phyloP scores from a whole-genome alignment of 2,113 vertebrate species.

The Austrofundulus limnaeus region DNA sequence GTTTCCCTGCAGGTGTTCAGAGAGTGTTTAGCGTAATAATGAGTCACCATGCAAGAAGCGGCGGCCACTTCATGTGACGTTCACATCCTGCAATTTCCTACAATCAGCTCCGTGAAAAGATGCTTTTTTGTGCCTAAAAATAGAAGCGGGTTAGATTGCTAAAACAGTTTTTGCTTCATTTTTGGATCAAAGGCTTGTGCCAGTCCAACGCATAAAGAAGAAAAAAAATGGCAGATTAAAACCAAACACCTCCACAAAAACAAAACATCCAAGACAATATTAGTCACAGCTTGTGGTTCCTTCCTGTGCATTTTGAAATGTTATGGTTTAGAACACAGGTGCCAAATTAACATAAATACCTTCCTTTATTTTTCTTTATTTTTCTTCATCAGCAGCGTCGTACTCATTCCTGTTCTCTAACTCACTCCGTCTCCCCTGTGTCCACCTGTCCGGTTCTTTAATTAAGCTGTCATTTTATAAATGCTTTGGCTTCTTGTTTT shows the following conservation, averaged over 20 bases:
- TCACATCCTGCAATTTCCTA: slow-evolving; percentile 41
- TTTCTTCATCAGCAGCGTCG: background rate
- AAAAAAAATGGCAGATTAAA: background rate
- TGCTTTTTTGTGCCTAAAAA: slow-evolving; percentile 27
- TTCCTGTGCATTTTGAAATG: background rate
- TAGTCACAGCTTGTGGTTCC: background rate
- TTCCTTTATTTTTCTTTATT: background rate
- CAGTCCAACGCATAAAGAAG: background rate
- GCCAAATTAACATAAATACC: background rate
- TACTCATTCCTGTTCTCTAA: background rate
- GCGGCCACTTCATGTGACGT: slow-evolving; percentile 17
- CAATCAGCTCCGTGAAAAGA: slow-evolving; percentile 28
- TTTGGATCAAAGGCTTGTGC: slow-evolving; percentile 1
- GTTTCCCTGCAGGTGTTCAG: slow-evolving; percentile 21
- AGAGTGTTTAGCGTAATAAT: slow-evolving; percentile 16
- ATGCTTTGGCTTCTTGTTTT: background rate
- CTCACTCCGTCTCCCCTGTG: background rate
- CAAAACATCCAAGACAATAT: background rate
- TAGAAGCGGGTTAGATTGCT: background rate
- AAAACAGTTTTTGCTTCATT: slow-evolving; percentile 9
- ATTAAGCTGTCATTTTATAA: background rate
- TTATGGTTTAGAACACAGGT: background rate
- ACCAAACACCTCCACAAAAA: background rate
- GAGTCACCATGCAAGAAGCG: slow-evolving; percentile 38
- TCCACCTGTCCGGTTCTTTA: background rate